Conservation (phyloP, 2,888 invertebrate genomes). For the Agriopis marginaria region DNA sequence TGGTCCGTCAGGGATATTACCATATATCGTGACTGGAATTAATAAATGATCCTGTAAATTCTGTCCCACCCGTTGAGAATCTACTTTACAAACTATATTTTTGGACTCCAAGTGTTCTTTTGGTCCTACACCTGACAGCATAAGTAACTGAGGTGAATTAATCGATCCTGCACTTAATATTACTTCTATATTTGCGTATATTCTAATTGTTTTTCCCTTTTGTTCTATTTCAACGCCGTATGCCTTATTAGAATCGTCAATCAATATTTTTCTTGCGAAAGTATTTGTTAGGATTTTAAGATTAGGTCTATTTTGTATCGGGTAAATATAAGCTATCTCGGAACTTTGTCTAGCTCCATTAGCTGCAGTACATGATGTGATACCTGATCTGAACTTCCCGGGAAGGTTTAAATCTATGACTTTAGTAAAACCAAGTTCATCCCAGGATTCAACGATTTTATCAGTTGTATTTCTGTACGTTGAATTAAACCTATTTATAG, state of each 20-base stretch:
- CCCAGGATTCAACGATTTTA: slow-evolving; percentile 66
- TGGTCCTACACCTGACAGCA: slow-evolving; percentile 84
- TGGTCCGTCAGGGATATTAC: slow-evolving; percentile 56
- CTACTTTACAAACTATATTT: slow-evolving; percentile 65
- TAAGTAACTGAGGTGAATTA: slow-evolving; percentile 80
- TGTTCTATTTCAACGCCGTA: slow-evolving; percentile 71
- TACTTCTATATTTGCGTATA: slow-evolving; percentile 71
- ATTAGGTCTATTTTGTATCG: slow-evolving; percentile 29
- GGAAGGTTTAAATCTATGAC: slow-evolving; percentile 73
- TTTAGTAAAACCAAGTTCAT: slow-evolving; percentile 73
- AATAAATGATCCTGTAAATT: slow-evolving; percentile 85
- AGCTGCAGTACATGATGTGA: slow-evolving; percentile 72
- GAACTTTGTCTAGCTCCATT: slow-evolving; percentile 63
- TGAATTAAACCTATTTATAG: slow-evolving; percentile 75
- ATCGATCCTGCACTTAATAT: slow-evolving; percentile 80
- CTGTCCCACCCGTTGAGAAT: slow-evolving; percentile 79
- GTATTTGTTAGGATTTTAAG: slow-evolving; percentile 76
- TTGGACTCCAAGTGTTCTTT: slow-evolving; percentile 64
- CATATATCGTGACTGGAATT: slow-evolving; percentile 68
- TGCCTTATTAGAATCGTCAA: slow-evolving; percentile 58
- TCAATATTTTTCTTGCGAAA: slow-evolving; percentile 82
- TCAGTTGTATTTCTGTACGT: slow-evolving; percentile 63
- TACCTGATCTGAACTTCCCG: slow-evolving; percentile 78
- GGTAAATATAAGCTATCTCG: slow-evolving; percentile 28
- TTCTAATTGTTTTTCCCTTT: slow-evolving; percentile 44